Base-by-base conservation (phyloP, 2,113 vertebrate genomes). In the Apus apus region DNA sequence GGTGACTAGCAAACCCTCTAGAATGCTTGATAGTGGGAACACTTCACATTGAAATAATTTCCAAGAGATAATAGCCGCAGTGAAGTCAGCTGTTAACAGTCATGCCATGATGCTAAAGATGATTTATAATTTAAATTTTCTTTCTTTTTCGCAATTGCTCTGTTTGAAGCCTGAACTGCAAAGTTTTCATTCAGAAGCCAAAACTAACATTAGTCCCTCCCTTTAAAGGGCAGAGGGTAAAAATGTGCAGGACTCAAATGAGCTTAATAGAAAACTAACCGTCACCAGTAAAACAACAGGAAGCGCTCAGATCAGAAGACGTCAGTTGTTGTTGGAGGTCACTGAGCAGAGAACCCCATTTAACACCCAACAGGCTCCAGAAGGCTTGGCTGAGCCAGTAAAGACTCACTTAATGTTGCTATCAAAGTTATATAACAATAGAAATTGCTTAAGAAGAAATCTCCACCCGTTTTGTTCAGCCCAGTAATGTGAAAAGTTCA, bases 181-280 rank as follows among this genome's bases (percentile, higher is more conserved):
- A 96, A 95, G 73, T 96, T 95, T 96, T 92, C 60, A 34, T 96
- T 93, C 95, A 96, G 95, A 89, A 92, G 91, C 97, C 97, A 96
- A 96, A 97, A 96, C 75, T 85, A 90, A 96, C 96, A 96, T 76
- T 82, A 89, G 96, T 86, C 94, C 96, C 93, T 96, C 96, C 95
- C 96, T 96, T 96, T 94, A 96, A 95, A 96, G 95, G 95, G 96
- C 95, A 96, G 92, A 97, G 96, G 96, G 94, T 97, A 94, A 97
- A 96, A 96, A 94, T 97, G 93, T 96, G 96, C 96, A 94, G 88
- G 90, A 79, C 96, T 94, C 95, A 96, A 97, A 97, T 95, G 94
- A 96, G 96, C 88, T 96, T 97, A 96, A 96, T 96, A 97, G 96
- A 97, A 97, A 96, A 95, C 95, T 75, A 95, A 89, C 73, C n/a